Conservation (phyloP, 1,140 invertebrate genomes). For the Phymorhynchus buccinoides region DNA sequence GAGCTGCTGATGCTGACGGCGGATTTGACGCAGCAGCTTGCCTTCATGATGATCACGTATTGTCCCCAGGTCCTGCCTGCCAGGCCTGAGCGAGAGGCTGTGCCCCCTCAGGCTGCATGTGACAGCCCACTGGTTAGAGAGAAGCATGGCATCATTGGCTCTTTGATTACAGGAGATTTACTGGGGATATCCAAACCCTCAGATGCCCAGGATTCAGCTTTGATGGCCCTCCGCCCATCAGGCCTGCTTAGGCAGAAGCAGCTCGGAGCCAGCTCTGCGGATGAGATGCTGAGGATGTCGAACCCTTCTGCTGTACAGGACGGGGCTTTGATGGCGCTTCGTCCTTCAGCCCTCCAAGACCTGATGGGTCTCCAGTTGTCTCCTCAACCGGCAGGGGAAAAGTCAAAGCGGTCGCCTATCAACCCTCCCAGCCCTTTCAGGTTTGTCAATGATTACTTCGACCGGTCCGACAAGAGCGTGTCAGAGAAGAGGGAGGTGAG, state of each 20-base stretch:
- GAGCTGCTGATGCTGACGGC: slow-evolving; percentile 68
- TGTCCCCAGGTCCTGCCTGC: slow-evolving; percentile 58
- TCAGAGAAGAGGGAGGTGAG: not conserved
- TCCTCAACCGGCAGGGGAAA: slow-evolving; percentile 5
- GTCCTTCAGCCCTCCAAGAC: slow-evolving; percentile 7
- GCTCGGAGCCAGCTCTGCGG: too few relatives aligned
- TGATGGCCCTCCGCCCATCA: not conserved
- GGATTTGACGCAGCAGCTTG: slow-evolving; percentile 64
- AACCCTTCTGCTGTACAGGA: slow-evolving; percentile 26
- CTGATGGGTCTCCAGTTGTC: slow-evolving; percentile 16
- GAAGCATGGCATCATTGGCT: not conserved
- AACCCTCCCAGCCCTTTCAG: not conserved
- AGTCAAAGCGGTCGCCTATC: slow-evolving; percentile 3
- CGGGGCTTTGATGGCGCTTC: not conserved
- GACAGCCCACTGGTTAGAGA: not conserved
- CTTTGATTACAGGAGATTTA: slow-evolving; percentile 54
- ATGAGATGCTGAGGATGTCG: slow-evolving; percentile 50
- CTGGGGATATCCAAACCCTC: slow-evolving; percentile 44
- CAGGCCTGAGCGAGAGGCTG: not conserved
- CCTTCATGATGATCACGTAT: slow-evolving; percentile 64
- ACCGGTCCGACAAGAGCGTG: not conserved
- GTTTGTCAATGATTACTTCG: slow-evolving; percentile 25
- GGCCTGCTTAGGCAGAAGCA: too few relatives aligned
- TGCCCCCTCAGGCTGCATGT: not conserved
- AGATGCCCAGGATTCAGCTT: slow-evolving; percentile 11